Percentiles rank a stretch among this genome's conserved stretches.
These are phyloP conservation scores for Diplodus puntazzo DNA, from an alignment of 2,797 vertebrate genomes.

Conservation along the genomic window DNA sequence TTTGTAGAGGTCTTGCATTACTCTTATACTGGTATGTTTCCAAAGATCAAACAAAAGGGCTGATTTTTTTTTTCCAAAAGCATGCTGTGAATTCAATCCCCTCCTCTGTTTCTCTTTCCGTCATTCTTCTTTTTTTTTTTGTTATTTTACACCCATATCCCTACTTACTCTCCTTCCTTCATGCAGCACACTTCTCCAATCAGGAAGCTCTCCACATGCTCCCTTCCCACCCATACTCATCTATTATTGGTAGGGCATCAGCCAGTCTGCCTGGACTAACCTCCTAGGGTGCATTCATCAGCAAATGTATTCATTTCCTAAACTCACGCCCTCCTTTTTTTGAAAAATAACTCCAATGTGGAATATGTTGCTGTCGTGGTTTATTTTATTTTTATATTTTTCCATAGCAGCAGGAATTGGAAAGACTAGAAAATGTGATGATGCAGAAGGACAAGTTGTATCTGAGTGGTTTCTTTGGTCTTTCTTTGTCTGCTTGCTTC, in stretches of 20 bases:
- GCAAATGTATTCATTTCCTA: constrained; percentile 42
- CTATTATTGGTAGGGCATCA: constrained; percentile 49
- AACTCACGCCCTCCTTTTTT: not conserved
- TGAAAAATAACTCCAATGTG: constrained; percentile 12
- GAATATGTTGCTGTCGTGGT: constrained; percentile 11
- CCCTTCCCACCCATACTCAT: constrained; percentile 44
- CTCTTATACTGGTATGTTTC: not conserved
- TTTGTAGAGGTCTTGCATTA: not conserved
- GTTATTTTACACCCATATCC: not conserved
- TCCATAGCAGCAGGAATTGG: constrained; percentile 1
- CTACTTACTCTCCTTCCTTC: not conserved
- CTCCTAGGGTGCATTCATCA: constrained; percentile 27
- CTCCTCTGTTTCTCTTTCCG: not conserved
- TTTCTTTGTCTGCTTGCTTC: constrained; percentile 11
- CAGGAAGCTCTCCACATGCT: constrained; percentile 39
- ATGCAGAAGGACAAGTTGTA: not conserved
- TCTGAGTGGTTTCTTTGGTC: not conserved
- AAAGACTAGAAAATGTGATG: not conserved
- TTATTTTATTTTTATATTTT: not conserved
- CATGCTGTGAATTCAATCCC: constrained; percentile 2
- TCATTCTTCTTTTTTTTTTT: not conserved
- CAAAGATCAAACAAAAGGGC: constrained; percentile 4
- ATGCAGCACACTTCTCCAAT: constrained; percentile 29
- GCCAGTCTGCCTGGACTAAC: constrained; percentile 26
- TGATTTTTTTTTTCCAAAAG: not conserved